These are phyloP conservation scores for Mus spretus DNA, from an alignment of 2,797 vertebrate genomes.

Conservation along the genomic window DNA sequence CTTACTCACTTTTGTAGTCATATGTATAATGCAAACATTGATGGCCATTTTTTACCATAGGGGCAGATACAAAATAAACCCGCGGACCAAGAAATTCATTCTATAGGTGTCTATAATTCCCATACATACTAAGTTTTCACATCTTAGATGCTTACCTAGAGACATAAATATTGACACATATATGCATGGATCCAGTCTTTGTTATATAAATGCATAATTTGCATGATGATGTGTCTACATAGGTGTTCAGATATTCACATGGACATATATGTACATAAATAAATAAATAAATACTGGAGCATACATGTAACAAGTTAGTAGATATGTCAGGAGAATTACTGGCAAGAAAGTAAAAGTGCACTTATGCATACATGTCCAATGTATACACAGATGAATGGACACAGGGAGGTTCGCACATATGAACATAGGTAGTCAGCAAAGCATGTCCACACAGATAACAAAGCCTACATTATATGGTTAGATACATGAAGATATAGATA, in stretches of 20 bases:
- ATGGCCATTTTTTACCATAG: not conserved
- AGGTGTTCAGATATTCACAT: not conserved
- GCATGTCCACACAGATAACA: not conserved
- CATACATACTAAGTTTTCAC: not conserved
- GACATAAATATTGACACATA: not conserved
- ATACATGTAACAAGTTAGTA: not conserved
- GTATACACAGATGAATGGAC: not conserved
- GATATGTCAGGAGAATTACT: not conserved
- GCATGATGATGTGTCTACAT: not conserved
- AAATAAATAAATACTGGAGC: not conserved
- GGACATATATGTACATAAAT: not conserved
- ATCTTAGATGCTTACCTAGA: not conserved
- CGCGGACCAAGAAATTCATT: not conserved
- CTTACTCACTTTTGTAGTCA: not conserved
- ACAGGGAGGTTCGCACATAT: not conserved
- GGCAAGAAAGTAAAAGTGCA: not conserved
- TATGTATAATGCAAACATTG: not conserved
- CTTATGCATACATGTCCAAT: not conserved
- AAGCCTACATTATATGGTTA: not conserved
- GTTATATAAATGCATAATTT: not conserved
- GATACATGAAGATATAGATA: not conserved
- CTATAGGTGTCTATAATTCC: not conserved
- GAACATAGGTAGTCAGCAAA: not conserved
- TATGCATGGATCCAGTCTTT: not conserved
- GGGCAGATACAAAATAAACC: not conserved